A percentile compares a stretch with the other conserved stretches of the same genome.
phyloP scores from a whole-genome alignment of 2,113 vertebrate genomes.

The Hassar affinis region DNA sequence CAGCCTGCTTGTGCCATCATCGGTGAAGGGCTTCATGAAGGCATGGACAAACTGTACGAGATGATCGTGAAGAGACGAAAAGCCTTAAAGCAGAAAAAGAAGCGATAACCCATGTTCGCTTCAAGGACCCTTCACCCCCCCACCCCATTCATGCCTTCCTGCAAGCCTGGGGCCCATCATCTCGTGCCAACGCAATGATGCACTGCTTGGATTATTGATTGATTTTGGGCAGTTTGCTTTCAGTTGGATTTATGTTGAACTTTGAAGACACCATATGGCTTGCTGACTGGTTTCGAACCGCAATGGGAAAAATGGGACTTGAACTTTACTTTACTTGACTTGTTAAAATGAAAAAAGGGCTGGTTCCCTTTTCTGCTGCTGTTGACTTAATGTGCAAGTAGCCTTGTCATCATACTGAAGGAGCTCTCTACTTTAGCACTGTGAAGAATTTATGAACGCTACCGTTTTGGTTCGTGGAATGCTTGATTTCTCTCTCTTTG shows the following conservation, averaged over 20 bases:
- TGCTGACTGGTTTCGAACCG: conserved; percentile 17
- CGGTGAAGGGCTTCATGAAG: conserved; percentile 93
- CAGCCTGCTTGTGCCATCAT: conserved; percentile 97
- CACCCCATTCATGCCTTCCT: conserved; percentile 24
- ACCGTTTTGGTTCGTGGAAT: conserved; percentile 41
- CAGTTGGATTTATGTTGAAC: conserved; percentile 46
- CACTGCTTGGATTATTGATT: conserved; percentile 50
- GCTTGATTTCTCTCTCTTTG: conserved; percentile 33
- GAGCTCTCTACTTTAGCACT: conserved; percentile 54
- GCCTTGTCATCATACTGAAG: conserved; percentile 53
- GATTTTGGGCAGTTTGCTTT: conserved; percentile 46
- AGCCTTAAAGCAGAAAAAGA: conserved; percentile 92
- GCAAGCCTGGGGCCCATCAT: conserved; percentile 22
- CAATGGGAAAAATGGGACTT: too few species aligned
- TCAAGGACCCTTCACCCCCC: not conserved
- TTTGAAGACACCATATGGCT: conserved; percentile 29
- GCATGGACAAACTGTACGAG: conserved; percentile 97
- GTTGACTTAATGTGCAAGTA: conserved; percentile 50
- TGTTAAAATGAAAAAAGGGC: conserved; percentile 55
- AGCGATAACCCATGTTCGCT: conserved; percentile 74
- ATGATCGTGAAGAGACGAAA: conserved; percentile 95
- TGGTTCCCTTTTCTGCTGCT: conserved; percentile 61
- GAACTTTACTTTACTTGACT: too few species aligned
- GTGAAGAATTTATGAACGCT: conserved; percentile 42
- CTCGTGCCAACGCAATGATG: conserved; percentile 40